Evolutionary conservation across 1,140 invertebrate genomes (phyloP).

Genomic region (Holcopasites calliopsidis): DNA sequence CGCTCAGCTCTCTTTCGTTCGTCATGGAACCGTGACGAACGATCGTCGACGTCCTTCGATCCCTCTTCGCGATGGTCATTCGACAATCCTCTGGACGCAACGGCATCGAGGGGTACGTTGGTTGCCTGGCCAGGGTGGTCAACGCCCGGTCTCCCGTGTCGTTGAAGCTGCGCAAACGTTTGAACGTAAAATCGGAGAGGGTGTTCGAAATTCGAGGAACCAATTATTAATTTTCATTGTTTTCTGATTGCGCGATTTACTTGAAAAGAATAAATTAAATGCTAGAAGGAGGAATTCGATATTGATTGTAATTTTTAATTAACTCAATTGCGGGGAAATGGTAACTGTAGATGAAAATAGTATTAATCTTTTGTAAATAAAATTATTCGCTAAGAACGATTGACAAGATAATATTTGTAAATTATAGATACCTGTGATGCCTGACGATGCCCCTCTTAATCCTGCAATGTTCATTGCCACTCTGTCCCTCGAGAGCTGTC

Average conservation of each 20-base stretch:
- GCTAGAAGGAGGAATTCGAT: too few relatives aligned
- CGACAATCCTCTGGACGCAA: constrained; percentile 74
- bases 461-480: constrained; percentile 75
- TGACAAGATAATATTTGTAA: not conserved
- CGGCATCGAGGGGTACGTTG: constrained; percentile 77
- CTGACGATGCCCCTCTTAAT: constrained; percentile 79
- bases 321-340: too few relatives aligned
- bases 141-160: constrained; percentile 76
- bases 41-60: constrained; percentile 65
- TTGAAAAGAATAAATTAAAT: too few relatives aligned
- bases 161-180: constrained; percentile 73
- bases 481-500: constrained; percentile 73
- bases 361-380: too few relatives aligned
- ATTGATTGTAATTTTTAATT: too few relatives aligned
- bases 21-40: constrained; percentile 69
- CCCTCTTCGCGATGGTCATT: constrained; percentile 71
- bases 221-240: not conserved
- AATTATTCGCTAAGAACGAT: not conserved
- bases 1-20: constrained; percentile 68
- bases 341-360: too few relatives aligned
- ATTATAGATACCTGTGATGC: constrained; percentile 74
- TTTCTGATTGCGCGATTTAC: too few relatives aligned
- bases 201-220: constrained; percentile 8
- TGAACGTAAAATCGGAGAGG: constrained; percentile 48
- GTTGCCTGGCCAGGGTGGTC: constrained; percentile 77